Conservation (phyloP, 2,113 vertebrate genomes). For the Hyaena hyaena region DNA sequence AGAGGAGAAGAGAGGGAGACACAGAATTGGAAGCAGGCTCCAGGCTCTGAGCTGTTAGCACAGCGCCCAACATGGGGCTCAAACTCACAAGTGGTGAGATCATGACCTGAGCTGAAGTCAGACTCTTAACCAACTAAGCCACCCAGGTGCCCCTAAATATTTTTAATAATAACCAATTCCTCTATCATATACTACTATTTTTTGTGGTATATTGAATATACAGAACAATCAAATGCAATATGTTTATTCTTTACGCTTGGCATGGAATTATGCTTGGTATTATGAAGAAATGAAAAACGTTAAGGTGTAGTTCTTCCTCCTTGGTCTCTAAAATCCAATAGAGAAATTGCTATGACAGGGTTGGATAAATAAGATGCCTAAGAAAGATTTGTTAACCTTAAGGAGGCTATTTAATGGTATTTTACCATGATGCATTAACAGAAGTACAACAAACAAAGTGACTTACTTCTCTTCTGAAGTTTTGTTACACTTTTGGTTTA, state of each 20-base stretch:
- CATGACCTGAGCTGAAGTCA: too few relatives aligned
- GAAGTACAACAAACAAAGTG: neutral
- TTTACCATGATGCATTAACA: neutral
- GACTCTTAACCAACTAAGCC: too few relatives aligned
- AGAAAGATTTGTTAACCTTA: neutral
- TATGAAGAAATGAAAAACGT: neutral
- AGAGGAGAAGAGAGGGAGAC: too few relatives aligned
- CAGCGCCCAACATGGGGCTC: too few relatives aligned
- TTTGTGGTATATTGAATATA: neutral
- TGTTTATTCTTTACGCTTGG: neutral
- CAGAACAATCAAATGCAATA: neutral
- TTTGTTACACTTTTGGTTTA: neutral
- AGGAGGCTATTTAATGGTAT: neutral
- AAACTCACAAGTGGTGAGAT: too few relatives aligned
- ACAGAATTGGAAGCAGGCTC: too few relatives aligned
- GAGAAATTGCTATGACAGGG: neutral
- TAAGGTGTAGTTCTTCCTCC: neutral
- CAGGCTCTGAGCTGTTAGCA: too few relatives aligned
- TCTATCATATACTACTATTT: neutral
- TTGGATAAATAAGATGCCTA: neutral
- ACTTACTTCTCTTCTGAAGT: neutral
- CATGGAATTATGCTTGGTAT: neutral
- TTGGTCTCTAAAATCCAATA: neutral
- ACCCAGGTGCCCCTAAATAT: neutral
- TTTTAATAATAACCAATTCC: neutral